Evolutionary conservation across 2,888 invertebrate genomes (phyloP).

Genomic region (Muscina levida): DNA sequence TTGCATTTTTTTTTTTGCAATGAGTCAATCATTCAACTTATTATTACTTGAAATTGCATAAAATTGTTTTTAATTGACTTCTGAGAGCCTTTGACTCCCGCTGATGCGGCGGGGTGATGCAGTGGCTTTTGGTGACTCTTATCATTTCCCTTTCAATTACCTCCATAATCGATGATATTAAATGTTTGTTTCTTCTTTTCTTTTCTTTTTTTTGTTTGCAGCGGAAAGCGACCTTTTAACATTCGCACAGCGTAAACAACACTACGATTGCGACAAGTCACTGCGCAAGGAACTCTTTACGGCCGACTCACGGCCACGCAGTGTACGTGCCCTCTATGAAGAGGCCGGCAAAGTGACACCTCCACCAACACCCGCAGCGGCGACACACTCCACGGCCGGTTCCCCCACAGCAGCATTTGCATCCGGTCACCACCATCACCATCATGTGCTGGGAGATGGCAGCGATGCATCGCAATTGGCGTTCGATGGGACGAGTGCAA

Average conservation of each 20-base stretch:
- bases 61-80: slow-evolving; percentile 17
- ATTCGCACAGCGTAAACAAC: slow-evolving; percentile 89
- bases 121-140: background rate
- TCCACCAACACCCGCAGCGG: slow-evolving; percentile 81
- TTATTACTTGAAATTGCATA: slow-evolving; percentile 1
- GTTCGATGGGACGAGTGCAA: slow-evolving; percentile 73
- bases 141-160: background rate
- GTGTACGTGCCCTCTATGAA: slow-evolving; percentile 89
- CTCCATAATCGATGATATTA: slow-evolving; percentile 1
- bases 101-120: slow-evolving; percentile 2
- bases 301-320: slow-evolving; percentile 86
- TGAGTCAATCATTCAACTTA: too few relatives aligned
- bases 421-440: slow-evolving; percentile 57
- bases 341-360: slow-evolving; percentile 84
- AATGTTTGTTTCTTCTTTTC: slow-evolving; percentile 12
- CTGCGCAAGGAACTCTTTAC: slow-evolving; percentile 88
- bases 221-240: slow-evolving; percentile 95
- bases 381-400: slow-evolving; percentile 60
- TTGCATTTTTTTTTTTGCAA: too few relatives aligned
- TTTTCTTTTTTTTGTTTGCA: slow-evolving; percentile 77
- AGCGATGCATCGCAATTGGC: slow-evolving; percentile 80
- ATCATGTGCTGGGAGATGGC: slow-evolving; percentile 58
- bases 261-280: slow-evolving; percentile 87
- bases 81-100: background rate
- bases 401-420: slow-evolving; percentile 65